These are phyloP conservation scores for Brachyptera putata DNA, from an alignment of 2,888 invertebrate genomes.

Conservation along the genomic window DNA sequence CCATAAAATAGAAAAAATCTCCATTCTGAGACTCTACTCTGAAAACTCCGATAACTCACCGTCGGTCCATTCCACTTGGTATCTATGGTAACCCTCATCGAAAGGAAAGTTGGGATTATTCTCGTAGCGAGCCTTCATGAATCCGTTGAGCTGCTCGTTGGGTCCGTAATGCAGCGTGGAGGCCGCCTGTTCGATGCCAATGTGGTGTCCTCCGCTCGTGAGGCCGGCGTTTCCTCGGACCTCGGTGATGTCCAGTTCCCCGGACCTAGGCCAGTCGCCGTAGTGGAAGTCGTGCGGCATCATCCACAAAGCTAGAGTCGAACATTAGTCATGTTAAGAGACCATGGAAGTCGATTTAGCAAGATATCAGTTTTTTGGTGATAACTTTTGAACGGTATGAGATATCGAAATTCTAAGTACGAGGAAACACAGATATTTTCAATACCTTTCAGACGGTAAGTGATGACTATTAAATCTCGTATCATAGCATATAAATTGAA, in stretches of 20 bases:
- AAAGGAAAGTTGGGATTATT: constrained; percentile 38
- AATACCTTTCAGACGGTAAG: no score
- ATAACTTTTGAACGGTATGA: no score
- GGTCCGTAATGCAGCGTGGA: constrained; percentile 67
- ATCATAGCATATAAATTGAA: no score
- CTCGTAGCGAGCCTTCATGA: constrained; percentile 50
- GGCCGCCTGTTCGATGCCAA: constrained; percentile 36
- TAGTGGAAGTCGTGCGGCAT: constrained; percentile 61
- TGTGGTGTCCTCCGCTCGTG: constrained; percentile 36
- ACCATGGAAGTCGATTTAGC: no score
- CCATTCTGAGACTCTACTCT: no score
- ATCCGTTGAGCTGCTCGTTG: constrained; percentile 51
- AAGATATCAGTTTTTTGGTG: no score
- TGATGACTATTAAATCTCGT: no score
- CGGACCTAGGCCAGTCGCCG: constrained; percentile 66
- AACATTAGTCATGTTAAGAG: no score
- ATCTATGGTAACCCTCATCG: constrained; percentile 58
- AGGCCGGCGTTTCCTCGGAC: constrained; percentile 57
- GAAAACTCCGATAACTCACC: no score
- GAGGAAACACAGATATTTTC: no score
- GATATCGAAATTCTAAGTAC: no score
- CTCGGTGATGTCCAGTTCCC: constrained; percentile 68
- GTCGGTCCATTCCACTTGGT: constrained; percentile 63
- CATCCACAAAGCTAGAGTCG: constrained; percentile 63
- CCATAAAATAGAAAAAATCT: no score